Conservation (phyloP, 2,888 invertebrate genomes). For the Thecophora atra region DNA sequence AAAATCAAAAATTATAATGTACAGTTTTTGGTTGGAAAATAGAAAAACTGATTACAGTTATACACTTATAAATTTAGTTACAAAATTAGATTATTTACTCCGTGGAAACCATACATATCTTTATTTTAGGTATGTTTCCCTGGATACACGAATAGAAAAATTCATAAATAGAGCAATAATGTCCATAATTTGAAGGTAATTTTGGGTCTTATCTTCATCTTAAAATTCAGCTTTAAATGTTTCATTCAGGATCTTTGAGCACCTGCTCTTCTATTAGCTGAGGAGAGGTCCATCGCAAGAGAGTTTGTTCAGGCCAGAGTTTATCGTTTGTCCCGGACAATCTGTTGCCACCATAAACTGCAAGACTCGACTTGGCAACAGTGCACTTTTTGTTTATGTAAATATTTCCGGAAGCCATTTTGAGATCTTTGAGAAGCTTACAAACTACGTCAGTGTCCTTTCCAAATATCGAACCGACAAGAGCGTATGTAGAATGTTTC, state of each 20-base stretch:
- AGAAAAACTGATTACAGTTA: no score
- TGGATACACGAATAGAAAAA: no score
- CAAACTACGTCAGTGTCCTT: conserved; percentile 72
- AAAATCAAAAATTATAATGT: no score
- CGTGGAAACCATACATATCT: no score
- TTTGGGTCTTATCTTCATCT: neutral
- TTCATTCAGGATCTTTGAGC: neutral
- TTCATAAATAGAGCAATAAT: no score
- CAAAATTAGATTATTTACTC: neutral
- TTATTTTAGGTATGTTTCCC: no score
- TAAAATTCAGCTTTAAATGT: no score
- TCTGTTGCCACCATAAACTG: conserved; percentile 94
- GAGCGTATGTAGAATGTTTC: conserved; percentile 36
- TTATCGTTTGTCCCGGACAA: conserved; percentile 98
- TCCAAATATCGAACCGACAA: conserved; percentile 42
- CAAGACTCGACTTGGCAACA: conserved; percentile 96
- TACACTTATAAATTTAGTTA: neutral
- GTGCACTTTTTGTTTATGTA: conserved; percentile 97
- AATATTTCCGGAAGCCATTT: conserved; percentile 92
- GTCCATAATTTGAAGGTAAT: no score
- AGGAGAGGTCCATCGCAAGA: conserved; percentile 87
- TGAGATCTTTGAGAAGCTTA: conserved; percentile 79
- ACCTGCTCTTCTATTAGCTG: conserved; percentile 83
- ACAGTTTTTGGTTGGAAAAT: no score
- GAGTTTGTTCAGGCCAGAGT: conserved; percentile 92